Evolutionary conservation across 2,888 invertebrate genomes (phyloP), one percentile per base, ranked within the genome.

Genomic region (Eumacrocentrus americanus): DNA sequence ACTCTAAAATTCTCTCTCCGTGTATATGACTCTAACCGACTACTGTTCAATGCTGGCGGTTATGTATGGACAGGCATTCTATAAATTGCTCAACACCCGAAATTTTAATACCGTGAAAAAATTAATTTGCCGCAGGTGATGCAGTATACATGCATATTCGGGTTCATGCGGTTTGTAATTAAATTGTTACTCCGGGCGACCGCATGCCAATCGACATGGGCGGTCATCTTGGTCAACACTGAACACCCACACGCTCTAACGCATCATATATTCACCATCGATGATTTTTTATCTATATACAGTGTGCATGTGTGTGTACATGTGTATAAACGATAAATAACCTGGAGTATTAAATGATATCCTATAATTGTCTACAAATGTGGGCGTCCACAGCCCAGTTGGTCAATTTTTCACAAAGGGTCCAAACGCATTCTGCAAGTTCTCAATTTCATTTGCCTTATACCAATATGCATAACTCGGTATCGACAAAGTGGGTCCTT

Each of bases 111-210:
- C 79, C 80, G 78, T 78, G 73, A 79, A 78, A 73, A 77, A 80
- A 80, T 79, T 77, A 80, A 80, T 81, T 60, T 80, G 78, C 77
- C 74, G 79, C 78, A 80, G 80, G 80, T 81, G 80, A 80, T 75
- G 78, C n/a, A 79, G 72, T 79, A 76, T 77, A 76, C 75, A 74
- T 78, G 79, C 77, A 29, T 50, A 20, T 72, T 25, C 34, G 48
- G 58, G 58, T 54, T 59, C 60, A 68, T 66, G 69, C 70, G 72
- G 54, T 48, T 73, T 79, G 77, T 81, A 80, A 81, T 81, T 81
- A 81, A 81, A 81, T 80, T 79, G 80, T 81, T 78, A 80, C 80
- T 80, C 69, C 73, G 71, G 80, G 80, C 80, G 65, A 71, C 75
- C 74, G 77, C 76, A 76, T 76, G 76, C 77, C 76, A 76, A 79